Evolutionary conservation across 2,888 invertebrate species (phyloP), one percentile per base, ranked within the genome.

Genomic region (Selenia dentaria): DNA sequence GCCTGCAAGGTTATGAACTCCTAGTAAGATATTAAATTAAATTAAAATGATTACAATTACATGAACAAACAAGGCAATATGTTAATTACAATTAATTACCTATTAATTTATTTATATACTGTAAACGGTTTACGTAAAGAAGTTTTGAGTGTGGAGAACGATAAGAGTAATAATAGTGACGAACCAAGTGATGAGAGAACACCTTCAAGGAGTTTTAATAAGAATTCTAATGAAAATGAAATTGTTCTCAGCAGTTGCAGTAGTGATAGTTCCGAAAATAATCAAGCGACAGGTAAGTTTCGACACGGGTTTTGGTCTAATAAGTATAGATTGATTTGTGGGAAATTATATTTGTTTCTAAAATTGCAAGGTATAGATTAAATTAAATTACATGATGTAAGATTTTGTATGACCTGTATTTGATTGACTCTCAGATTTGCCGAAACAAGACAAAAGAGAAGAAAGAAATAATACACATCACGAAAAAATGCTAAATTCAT

Each of bases 21-120:
- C 57, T 46, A 46, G 53, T 59, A 31, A 25, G 34, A 35, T 42
- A 45, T 44, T 51, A 48, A 45, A 46, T 51, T 13, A 49, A 53
- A 27, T 40, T 41, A 48, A 37, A 27, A 39, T 32, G 32, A 26
- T 32, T 36, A 43, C 35, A 42, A 35, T 31, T 46, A 38, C 42
- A 35, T 31, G 3, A 24, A 10, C n/a, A 35, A 18, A 20, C 14
- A 42, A 38, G 33, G 13, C 25, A 42, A 38, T 31, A 47, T 42
- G 48, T 33, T 35, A 32, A n/a, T 37, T 35, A 34, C 14, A 27
- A 26, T 14, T 16, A 28, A 9, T 40, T 41, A 29, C 13, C 22
- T 44, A 12, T 33, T 51, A 14, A 34, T 45, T 36, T 50, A 11
- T 50, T 22, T 57, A 27, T 18, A 24, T 33, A 13, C 18, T 36